A percentile compares a stretch with the other conserved stretches of the same genome.
Evolutionary conservation across 2,888 invertebrate genomes (phyloP).

Genomic region (Microdon myrmicae): DNA sequence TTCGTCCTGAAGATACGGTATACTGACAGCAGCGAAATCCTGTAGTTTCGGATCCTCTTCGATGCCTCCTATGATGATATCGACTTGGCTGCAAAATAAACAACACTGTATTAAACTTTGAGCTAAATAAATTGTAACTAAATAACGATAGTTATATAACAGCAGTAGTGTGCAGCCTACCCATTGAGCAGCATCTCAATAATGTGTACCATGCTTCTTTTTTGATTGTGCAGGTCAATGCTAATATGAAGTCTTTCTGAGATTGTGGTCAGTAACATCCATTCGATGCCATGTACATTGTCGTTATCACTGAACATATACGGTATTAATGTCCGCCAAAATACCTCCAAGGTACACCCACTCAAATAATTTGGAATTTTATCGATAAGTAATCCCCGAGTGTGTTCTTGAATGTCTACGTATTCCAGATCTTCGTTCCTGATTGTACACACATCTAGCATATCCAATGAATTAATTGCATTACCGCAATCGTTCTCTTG

Average conservation of each 20-base stretch:
- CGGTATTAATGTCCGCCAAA: slow-evolving; percentile 63
- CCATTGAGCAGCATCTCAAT: slow-evolving; percentile 62
- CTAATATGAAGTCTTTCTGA: slow-evolving; percentile 59
- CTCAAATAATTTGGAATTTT: slow-evolving; percentile 63
- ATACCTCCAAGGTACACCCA: slow-evolving; percentile 61
- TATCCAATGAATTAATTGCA: slow-evolving; percentile 58
- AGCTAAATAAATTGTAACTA: neutral
- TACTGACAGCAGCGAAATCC: slow-evolving; percentile 60
- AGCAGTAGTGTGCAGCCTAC: slow-evolving; percentile 50
- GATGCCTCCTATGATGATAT: slow-evolving; percentile 64
- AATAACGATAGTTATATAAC: neutral
- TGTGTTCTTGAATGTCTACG: slow-evolving; percentile 53
- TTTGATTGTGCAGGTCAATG: slow-evolving; percentile 58
- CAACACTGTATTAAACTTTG: neutral
- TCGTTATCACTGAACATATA: slow-evolving; percentile 57
- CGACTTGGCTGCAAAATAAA: slow-evolving; percentile 56
- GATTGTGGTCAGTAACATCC: slow-evolving; percentile 61
- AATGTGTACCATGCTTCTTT: slow-evolving; percentile 59
- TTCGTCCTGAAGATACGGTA: slow-evolving; percentile 65
- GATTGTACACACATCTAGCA: slow-evolving; percentile 60
- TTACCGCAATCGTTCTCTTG: slow-evolving; percentile 62
- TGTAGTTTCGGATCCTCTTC: slow-evolving; percentile 63
- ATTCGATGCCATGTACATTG: slow-evolving; percentile 60
- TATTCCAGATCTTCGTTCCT: slow-evolving; percentile 21
- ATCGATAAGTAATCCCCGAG: slow-evolving; percentile 57